A percentile compares a stretch with the other conserved stretches of the same genome.
phyloP scores from a whole-genome alignment of 1,140 invertebrate genomes.

The Drosophila setifemur region DNA sequence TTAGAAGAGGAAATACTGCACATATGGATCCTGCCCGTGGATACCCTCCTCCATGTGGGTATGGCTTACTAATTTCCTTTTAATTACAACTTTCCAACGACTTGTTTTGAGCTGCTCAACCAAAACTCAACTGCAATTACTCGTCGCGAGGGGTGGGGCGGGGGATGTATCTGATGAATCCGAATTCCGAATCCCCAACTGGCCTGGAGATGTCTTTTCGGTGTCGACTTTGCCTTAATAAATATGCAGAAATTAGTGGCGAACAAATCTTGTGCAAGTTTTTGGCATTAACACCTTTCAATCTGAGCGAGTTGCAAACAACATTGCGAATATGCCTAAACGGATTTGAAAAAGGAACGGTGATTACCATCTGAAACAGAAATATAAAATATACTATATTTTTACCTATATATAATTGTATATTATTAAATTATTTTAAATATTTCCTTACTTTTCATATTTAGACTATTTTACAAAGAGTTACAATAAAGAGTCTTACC shows the following conservation, averaged over 20 bases:
- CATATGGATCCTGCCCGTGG: constrained; percentile 6
- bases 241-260: constrained; percentile 73
- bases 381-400: too few species aligned
- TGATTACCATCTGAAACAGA: background rate
- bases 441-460: too few species aligned
- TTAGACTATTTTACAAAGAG: too few species aligned
- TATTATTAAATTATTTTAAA: too few species aligned
- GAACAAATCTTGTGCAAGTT: constrained; percentile 77
- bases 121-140: constrained; percentile 60
- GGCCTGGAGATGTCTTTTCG: constrained; percentile 50
- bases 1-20: constrained; percentile 59
- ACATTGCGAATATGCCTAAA: constrained; percentile 55
- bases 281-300: constrained; percentile 79
- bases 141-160: constrained; percentile 17
- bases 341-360: constrained; percentile 16
- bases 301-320: constrained; percentile 56
- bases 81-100: constrained; percentile 60
- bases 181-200: background rate
- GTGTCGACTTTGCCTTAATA: constrained; percentile 71
- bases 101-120: constrained; percentile 42
- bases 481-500: too few species aligned
- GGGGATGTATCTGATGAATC: too few species aligned
- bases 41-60: background rate
- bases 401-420: too few species aligned
- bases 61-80: constrained; percentile 69